A percentile compares a stretch with the other conserved stretches of the same genome.
Evolutionary conservation across 1,140 invertebrate genomes (phyloP).

Genomic region (Solenopsis invicta): DNA sequence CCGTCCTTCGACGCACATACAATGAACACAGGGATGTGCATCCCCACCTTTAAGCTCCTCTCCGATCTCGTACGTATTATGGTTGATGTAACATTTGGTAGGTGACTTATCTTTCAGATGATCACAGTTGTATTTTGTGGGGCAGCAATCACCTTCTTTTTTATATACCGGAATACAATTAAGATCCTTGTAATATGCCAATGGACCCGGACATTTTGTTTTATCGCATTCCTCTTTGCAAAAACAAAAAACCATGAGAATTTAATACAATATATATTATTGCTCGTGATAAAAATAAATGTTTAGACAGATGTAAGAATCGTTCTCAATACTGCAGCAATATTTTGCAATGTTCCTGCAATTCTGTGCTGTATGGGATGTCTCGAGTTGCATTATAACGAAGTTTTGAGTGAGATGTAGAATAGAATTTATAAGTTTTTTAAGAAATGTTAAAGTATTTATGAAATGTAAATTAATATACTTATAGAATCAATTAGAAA

Average conservation of each 20-base stretch:
- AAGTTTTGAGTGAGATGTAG: not conserved
- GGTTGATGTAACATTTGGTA: constrained; percentile 79
- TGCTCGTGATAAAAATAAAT: not conserved
- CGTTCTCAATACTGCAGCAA: too few species aligned
- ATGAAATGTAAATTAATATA: too few species aligned
- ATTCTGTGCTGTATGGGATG: too few species aligned
- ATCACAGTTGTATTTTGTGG: constrained; percentile 72
- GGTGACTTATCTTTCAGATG: constrained; percentile 58
- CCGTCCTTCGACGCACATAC: constrained; percentile 38
- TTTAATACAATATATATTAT: not conserved
- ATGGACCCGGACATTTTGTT: constrained; percentile 71
- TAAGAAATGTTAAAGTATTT: too few species aligned
- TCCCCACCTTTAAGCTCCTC: constrained; percentile 71
- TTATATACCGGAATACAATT: constrained; percentile 66
- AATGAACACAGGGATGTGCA: constrained; percentile 67
- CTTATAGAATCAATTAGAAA: too few species aligned
- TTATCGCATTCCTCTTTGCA: constrained; percentile 67
- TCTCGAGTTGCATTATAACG: not conserved
- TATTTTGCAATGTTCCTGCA: too few species aligned
- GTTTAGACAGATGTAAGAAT: not conserved
- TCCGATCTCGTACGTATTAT: constrained; percentile 63
- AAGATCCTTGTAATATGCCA: constrained; percentile 70
- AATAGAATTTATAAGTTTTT: too few species aligned
- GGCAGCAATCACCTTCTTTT: constrained; percentile 72
- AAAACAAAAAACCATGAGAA: not conserved